Base-by-base conservation (phyloP, 2,888 invertebrate species). In the Sarcophaga rosellei region DNA sequence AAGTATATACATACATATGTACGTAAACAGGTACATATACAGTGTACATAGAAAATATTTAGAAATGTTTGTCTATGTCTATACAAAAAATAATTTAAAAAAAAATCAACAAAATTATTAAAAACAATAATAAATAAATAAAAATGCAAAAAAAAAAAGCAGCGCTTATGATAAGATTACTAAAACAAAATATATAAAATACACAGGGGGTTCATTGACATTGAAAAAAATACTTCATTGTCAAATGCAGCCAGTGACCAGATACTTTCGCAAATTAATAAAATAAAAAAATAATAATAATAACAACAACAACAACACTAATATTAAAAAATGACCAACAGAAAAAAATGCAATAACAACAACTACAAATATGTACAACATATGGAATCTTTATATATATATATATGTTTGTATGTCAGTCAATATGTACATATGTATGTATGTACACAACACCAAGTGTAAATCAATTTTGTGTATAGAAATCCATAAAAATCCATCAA, bases 211-310 rank as follows among this genome's bases (percentile, higher is more conserved):
- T 35, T 86, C 84, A 78, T 78, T 86, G 86, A 81, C 86, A 74
- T 75, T 70, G 84, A 77, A 84, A 53, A 53, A 53, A 80, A 75
- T 75, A 76, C 70, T 84, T 80, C 84, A 84, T 80, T 84, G 84
- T 80, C 84, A 84, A 84, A 84, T 84, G 84, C 82, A 82, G 61
- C n/a, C 21, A 61, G 69, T 44, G 47, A 79, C 84, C 21, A 61
- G 69, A 44, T 61, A 79, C 79, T 84, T 84, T 84, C 65, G 79
- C 65, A 84, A 84, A 80, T 84, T 68, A 65, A 74, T 83, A 63
- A 53, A 61, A 79, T 73, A 57, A 77, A 82, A 72, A 61, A 25
- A 8, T 35, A 8, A 6, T 0, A 35, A 35, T 57, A 17, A 57
- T 5, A 57, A 17, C n/a, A 3, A 57, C 1, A 57, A 61, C 21